Evolutionary conservation across 2,113 vertebrate species (phyloP).

Genomic region (Trematocara variabile): DNA sequence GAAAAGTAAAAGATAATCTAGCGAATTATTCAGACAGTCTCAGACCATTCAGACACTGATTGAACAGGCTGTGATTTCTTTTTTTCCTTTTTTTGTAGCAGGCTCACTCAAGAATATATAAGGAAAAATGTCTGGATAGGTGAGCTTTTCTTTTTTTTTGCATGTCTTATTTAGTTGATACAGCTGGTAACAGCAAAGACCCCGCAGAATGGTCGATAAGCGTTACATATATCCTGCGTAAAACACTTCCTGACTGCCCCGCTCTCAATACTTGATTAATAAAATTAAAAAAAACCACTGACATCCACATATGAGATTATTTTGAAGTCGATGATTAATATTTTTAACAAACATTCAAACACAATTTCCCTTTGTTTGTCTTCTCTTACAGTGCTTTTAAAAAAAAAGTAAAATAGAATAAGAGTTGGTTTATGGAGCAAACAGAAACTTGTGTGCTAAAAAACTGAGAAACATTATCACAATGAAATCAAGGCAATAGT

Average conservation of each 20-base stretch:
- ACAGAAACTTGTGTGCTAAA: not conserved
- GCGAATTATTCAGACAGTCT: constrained; percentile 10
- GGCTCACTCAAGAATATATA: not conserved
- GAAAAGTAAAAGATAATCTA: constrained; percentile 18
- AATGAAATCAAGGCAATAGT: not conserved
- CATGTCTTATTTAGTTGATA: not conserved
- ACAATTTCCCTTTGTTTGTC: not conserved
- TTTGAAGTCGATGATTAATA: not conserved
- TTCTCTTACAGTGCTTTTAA: not conserved
- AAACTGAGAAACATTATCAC: not conserved
- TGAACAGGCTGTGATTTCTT: not conserved
- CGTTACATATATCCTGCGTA: not conserved
- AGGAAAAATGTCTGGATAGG: not conserved
- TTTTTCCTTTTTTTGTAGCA: not conserved
- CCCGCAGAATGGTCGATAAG: not conserved
- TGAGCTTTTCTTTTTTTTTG: not conserved
- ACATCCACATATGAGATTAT: not conserved
- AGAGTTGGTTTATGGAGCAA: not conserved
- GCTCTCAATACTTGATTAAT: not conserved
- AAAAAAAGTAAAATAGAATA: not conserved
- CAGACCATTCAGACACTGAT: not conserved
- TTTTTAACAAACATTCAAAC: not conserved
- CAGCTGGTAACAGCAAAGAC: not conserved
- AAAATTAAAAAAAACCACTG: not conserved
- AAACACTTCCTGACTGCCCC: not conserved